Percentiles rank a stretch among this genome's conserved stretches.
These are phyloP conservation scores for Lycophotia porphyrea DNA, from an alignment of 2,888 invertebrate genomes.

Conservation along the genomic window DNA sequence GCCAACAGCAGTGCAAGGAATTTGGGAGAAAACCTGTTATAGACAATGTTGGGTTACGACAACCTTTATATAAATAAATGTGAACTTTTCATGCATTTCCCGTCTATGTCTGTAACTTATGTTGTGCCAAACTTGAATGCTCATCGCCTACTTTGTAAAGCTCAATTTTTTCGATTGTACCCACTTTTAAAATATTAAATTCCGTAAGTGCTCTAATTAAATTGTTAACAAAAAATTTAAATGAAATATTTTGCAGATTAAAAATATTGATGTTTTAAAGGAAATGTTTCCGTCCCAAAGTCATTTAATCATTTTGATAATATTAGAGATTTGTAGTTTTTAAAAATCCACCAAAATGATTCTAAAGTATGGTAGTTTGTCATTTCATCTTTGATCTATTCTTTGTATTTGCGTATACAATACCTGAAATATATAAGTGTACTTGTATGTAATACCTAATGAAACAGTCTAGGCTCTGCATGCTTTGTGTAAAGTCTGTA, in stretches of 20 bases:
- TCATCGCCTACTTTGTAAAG: slow-evolving; percentile 60
- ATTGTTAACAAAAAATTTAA: slow-evolving; percentile 53
- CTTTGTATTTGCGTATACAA: slow-evolving; percentile 67
- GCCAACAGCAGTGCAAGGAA: slow-evolving; percentile 13
- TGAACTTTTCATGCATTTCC: slow-evolving; percentile 55
- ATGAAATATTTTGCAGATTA: slow-evolving; percentile 61
- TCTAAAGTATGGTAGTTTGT: slow-evolving; percentile 68
- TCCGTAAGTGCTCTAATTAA: slow-evolving; percentile 53
- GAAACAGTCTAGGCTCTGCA: slow-evolving; percentile 71
- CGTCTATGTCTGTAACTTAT: slow-evolving; percentile 55
- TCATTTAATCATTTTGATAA: slow-evolving; percentile 86
- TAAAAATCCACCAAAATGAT: slow-evolving; percentile 72
- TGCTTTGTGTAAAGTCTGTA: slow-evolving; percentile 76
- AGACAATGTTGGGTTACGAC: slow-evolving; percentile 25
- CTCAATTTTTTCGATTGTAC: slow-evolving; percentile 54
- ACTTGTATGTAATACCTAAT: slow-evolving; percentile 61
- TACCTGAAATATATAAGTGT: slow-evolving; percentile 65
- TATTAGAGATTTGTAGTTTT: slow-evolving; percentile 74
- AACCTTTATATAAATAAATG: slow-evolving; percentile 56
- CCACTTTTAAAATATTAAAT: slow-evolving; percentile 34
- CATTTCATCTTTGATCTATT: slow-evolving; percentile 73
- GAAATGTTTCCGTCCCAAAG: slow-evolving; percentile 89
- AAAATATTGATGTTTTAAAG: slow-evolving; percentile 73
- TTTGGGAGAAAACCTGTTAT: slow-evolving; percentile 15
- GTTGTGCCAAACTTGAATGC: slow-evolving; percentile 71